phyloP scores from a whole-genome alignment of 35 echinoderm and acorn worm genomes.

The Eucidaris tribuloides region DNA sequence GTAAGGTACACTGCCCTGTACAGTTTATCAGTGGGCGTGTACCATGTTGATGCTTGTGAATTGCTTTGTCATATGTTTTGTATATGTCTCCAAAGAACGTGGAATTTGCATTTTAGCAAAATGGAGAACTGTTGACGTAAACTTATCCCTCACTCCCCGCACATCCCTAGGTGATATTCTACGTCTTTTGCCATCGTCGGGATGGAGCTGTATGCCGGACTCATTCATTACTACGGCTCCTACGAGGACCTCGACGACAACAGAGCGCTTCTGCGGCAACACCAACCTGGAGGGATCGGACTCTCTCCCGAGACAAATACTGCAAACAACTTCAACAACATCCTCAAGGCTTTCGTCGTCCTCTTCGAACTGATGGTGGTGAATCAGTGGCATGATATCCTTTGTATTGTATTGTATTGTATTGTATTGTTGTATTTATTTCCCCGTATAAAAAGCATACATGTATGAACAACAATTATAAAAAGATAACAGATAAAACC shows the following conservation, averaged over 20 bases:
- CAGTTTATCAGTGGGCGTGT: no score
- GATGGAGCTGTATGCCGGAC: constrained; percentile 72
- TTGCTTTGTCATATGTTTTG: no score
- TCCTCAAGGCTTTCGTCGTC: constrained; percentile 77
- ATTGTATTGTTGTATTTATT: no score
- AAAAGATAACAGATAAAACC: no score
- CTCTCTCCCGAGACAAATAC: constrained; percentile 86
- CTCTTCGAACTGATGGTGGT: constrained; percentile 93
- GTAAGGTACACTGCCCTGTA: no score
- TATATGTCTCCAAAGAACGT: no score
- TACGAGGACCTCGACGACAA: constrained; percentile 70
- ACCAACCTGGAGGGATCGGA: constrained; percentile 52
- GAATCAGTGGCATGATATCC: constrained; percentile 99
- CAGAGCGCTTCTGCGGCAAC: constrained; percentile 62
- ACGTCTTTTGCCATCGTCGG: constrained; percentile 92
- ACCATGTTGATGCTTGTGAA: no score
- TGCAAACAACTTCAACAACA: constrained; percentile 99
- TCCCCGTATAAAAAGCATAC: no score
- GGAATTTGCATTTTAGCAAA: no score
- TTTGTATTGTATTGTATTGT: constrained; percentile 29
- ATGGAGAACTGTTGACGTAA: no score
- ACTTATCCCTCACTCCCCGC: no score
- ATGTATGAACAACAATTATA: no score
- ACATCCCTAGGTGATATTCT: constrained; percentile 92
- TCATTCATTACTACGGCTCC: constrained; percentile 71